Conservation (phyloP, 2,113 vertebrate genomes). For the Muntiacus muntjak region DNA sequence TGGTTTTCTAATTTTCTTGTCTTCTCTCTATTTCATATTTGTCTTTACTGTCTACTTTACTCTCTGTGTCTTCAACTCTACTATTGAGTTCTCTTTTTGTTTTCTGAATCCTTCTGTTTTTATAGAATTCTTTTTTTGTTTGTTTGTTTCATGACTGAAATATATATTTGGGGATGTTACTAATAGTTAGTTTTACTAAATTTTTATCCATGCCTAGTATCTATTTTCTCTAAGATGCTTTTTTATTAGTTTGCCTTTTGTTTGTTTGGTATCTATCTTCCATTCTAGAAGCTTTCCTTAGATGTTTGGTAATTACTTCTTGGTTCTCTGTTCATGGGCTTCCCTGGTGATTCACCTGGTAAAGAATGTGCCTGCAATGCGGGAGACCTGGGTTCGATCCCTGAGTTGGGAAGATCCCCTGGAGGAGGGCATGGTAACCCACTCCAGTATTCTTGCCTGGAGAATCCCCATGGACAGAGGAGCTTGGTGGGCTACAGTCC, state of each 20-base stretch:
- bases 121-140: background rate
- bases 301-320: background rate
- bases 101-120: constrained; percentile 9
- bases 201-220: background rate
- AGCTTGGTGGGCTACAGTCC: background rate
- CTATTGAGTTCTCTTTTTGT: background rate
- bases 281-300: background rate
- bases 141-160: background rate
- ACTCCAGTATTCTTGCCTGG: background rate
- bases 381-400: background rate
- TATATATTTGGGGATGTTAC: background rate
- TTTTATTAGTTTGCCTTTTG: background rate
- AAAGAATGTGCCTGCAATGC: background rate
- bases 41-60: background rate
- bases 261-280: background rate
- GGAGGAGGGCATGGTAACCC: background rate
- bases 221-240: background rate
- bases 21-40: background rate
- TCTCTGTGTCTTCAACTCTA: background rate
- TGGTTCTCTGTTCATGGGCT: background rate
- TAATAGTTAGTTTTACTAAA: background rate
- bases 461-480: background rate
- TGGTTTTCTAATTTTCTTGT: background rate
- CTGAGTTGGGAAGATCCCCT: background rate
- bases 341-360: background rate